Percentiles rank a stretch among this genome's conserved stretches.
Conservation (phyloP, 2,113 vertebrate genomes). For the Anser cygnoides region DNA sequence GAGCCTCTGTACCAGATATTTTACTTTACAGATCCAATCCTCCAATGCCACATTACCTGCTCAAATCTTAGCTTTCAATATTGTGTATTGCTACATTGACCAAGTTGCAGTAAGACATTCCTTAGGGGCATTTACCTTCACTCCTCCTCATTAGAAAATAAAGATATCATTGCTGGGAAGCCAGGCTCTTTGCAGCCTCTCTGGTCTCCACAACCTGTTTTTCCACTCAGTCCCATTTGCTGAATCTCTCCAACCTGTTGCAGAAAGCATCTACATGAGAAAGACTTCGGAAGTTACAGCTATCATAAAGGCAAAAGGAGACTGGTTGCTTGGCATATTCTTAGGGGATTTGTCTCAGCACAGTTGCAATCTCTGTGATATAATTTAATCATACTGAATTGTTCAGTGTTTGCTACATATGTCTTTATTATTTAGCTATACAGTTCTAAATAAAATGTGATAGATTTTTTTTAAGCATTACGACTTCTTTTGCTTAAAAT, state of each 20-base stretch:
- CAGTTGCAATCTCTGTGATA: background rate
- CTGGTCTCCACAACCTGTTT: background rate
- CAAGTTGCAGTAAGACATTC: background rate
- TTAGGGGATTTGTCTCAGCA: background rate
- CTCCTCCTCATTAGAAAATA: background rate
- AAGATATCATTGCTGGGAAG: background rate
- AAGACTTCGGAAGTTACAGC: background rate
- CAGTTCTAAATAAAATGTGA: background rate
- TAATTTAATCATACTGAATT: background rate
- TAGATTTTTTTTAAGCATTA: background rate
- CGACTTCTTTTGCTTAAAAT: background rate
- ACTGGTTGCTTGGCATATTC: background rate
- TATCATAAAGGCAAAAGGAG: background rate
- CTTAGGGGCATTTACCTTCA: background rate
- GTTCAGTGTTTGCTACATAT: background rate
- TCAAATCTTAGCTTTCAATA: background rate
- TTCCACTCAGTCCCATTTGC: background rate
- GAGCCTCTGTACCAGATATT: background rate
- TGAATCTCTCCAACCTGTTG: fast-evolving
- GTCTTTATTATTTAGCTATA: background rate
- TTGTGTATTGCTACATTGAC: background rate
- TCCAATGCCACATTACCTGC: background rate
- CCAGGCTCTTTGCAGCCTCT: fast-evolving
- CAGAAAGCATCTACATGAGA: background rate
- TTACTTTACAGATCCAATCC: background rate